A percentile compares a stretch with the other conserved stretches of the same genome.
Evolutionary conservation across 2,888 invertebrate genomes (phyloP).

Genomic region (Aphidius colemani): DNA sequence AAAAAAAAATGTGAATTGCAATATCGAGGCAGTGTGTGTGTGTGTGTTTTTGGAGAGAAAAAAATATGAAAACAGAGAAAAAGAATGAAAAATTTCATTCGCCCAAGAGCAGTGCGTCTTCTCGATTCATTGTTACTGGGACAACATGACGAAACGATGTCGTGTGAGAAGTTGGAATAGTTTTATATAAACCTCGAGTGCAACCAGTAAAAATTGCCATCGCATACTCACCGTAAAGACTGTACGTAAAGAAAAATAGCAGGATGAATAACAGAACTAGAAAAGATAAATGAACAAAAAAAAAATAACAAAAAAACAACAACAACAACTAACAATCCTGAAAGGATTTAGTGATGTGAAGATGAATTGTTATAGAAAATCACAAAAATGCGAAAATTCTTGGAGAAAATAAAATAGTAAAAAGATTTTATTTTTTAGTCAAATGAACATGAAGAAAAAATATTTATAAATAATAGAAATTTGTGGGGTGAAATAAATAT

Average conservation of each 20-base stretch:
- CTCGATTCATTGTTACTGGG: constrained; percentile 29
- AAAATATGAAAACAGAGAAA: constrained; percentile 1
- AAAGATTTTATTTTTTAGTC: too few species aligned
- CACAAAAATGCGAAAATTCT: too few species aligned
- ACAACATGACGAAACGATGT: constrained; percentile 17
- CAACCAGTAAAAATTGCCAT: constrained; percentile 21
- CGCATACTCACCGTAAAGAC: background rate
- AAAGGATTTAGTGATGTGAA: background rate
- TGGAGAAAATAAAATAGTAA: too few species aligned
- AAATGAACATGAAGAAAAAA: too few species aligned
- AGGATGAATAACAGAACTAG: constrained; percentile 1
- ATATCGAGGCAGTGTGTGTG: too few species aligned
- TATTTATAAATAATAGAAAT: too few species aligned
- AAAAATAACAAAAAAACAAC: background rate
- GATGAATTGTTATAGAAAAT: too few species aligned
- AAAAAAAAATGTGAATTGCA: background rate
- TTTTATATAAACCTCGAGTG: constrained; percentile 16
- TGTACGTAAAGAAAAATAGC: constrained; percentile 12
- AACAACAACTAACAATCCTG: background rate
- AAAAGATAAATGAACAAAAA: constrained; percentile 7
- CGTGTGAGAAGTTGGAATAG: constrained; percentile 19
- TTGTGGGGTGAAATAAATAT: too few species aligned
- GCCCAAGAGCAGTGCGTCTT: constrained; percentile 23
- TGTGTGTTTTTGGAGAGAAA: background rate
- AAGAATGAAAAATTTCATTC: constrained; percentile 15